Evolutionary conservation across 2,797 vertebrate genomes (phyloP).

Genomic region (Eulemur mongoz): DNA sequence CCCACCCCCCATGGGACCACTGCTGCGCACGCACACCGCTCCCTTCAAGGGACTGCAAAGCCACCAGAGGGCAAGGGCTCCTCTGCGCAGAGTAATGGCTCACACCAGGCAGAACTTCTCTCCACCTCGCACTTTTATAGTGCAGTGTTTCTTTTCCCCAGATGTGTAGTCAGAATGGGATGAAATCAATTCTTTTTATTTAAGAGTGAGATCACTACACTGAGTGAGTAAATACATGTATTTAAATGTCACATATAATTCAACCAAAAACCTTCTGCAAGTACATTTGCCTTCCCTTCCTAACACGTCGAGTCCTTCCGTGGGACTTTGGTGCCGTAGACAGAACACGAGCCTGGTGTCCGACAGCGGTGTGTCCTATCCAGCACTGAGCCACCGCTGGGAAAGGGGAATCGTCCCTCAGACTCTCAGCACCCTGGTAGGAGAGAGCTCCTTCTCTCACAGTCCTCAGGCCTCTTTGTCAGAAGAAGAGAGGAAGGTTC

Average conservation of each 20-base stretch:
- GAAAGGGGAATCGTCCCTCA: background rate
- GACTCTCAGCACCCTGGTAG: too few species aligned
- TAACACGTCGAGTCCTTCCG: background rate
- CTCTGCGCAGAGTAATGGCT: background rate
- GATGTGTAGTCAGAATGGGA: background rate
- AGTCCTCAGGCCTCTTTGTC: background rate
- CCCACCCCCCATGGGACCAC: too few species aligned
- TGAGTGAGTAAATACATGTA: background rate
- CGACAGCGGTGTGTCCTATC: background rate
- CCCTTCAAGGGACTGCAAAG: background rate
- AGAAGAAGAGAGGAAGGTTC: background rate
- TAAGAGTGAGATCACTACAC: background rate
- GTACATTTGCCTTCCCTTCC: too few species aligned
- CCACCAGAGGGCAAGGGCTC: too few species aligned
- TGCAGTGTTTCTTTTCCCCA: background rate
- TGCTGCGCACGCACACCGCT: background rate
- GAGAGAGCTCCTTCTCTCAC: background rate
- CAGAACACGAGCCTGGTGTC: background rate
- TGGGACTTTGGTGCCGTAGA: background rate
- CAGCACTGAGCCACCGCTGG: background rate
- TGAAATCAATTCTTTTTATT: background rate
- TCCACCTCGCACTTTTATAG: background rate
- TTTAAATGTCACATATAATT: background rate
- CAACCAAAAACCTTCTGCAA: background rate
- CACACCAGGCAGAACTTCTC: background rate